Conservation (phyloP, 2,113 vertebrate genomes). For the Calypte anna region DNA sequence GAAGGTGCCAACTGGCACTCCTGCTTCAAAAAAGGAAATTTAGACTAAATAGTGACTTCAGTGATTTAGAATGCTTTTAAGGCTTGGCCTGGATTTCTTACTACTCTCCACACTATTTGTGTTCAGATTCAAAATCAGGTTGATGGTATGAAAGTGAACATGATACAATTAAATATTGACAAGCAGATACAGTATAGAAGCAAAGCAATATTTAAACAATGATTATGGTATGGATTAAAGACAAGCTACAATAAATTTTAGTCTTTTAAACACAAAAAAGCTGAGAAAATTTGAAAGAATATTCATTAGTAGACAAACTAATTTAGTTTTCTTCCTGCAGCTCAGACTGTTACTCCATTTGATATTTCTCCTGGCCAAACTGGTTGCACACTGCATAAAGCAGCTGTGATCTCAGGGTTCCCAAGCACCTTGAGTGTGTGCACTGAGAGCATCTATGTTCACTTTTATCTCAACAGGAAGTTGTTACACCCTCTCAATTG, state of each 20-base stretch:
- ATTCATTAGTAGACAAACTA: background rate
- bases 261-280: background rate
- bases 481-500: background rate
- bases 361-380: background rate
- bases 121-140: constrained; percentile 11
- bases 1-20: constrained; percentile 58
- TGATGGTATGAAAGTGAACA: background rate
- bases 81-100: constrained; percentile 38
- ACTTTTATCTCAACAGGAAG: background rate
- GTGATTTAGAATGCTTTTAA: constrained; percentile 68
- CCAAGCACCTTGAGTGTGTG: rapidly evolving
- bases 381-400: background rate
- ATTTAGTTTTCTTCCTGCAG: background rate
- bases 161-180: background rate
- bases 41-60: constrained; percentile 74
- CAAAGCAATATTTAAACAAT: background rate
- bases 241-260: background rate
- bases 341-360: background rate
- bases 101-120: background rate
- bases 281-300: background rate
- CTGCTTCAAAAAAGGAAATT: constrained; percentile 15
- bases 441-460: background rate
- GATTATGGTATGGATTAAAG: background rate
- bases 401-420: background rate
- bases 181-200: background rate